Evolutionary conservation across 2,797 vertebrate genomes (phyloP).

Genomic region (Scyliorhinus canicula): DNA sequence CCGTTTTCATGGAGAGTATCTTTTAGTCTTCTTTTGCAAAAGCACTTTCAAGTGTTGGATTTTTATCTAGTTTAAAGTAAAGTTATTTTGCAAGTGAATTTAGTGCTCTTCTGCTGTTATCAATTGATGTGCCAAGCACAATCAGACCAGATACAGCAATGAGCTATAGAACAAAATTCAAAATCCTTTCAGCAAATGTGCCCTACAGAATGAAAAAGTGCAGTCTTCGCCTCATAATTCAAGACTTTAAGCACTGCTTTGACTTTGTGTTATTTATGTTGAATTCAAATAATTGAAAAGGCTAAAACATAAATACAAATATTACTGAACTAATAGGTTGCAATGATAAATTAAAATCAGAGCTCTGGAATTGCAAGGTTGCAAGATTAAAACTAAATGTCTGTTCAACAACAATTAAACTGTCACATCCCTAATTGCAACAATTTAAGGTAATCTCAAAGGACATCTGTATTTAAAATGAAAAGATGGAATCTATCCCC

Average conservation of each 20-base stretch:
- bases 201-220: neutral
- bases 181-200: neutral
- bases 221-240: neutral
- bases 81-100: neutral
- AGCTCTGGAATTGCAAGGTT: neutral
- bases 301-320: neutral
- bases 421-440: neutral
- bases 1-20: neutral
- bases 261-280: neutral
- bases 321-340: neutral
- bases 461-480: neutral
- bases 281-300: neutral
- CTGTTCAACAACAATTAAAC: neutral
- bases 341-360: neutral
- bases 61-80: neutral
- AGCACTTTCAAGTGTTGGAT: neutral
- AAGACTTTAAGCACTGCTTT: neutral
- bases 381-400: neutral
- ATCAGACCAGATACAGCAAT: neutral
- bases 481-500: neutral
- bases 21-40: neutral
- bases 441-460: neutral
- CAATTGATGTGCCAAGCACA: neutral
- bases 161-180: neutral
- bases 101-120: neutral